phyloP scores from a whole-genome alignment of 2,888 invertebrate species.

The Zaprionus lineosus region DNA sequence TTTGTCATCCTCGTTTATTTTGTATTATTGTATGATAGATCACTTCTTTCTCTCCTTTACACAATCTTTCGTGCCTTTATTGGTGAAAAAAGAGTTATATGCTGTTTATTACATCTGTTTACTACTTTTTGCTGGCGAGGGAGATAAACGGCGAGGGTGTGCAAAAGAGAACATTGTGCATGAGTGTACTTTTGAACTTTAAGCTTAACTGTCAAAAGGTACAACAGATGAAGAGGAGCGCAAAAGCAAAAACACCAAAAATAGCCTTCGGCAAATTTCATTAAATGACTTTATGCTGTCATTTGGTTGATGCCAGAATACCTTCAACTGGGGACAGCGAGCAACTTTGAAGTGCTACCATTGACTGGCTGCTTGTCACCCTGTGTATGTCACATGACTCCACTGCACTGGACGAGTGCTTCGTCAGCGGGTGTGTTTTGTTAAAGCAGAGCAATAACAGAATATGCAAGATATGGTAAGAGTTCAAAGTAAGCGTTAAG shows the following conservation, averaged over 20 bases:
- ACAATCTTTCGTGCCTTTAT: not conserved
- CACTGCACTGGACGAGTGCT: constrained; percentile 17
- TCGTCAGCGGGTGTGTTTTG: not conserved
- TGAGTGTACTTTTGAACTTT: no score
- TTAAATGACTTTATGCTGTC: constrained; percentile 68
- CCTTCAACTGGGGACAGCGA: no score
- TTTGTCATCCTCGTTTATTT: no score
- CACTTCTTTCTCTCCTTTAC: not conserved
- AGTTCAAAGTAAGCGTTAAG: no score
- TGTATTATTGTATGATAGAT: no score
- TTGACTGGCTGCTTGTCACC: constrained; percentile 34
- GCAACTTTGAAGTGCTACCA: no score
- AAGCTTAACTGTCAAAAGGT: constrained; percentile 74
- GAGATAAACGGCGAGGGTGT: no score
- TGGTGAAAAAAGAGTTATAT: constrained; percentile 21
- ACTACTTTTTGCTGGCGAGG: no score
- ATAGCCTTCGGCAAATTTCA: constrained; percentile 73
- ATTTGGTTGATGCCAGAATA: constrained; percentile 45
- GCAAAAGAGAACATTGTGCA: constrained; percentile 13
- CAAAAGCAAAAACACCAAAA: constrained; percentile 42
- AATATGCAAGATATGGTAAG: constrained; percentile 30
- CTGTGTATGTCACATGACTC: constrained; percentile 46
- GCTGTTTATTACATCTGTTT: constrained; percentile 71
- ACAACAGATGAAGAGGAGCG: constrained; percentile 23
- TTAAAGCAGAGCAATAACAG: constrained; percentile 12